Percentiles rank a stretch among this genome's conserved stretches.
These are phyloP conservation scores for Acrocyrtus sp. DNA, from an alignment of 2,888 invertebrate species.

Conservation along the genomic window DNA sequence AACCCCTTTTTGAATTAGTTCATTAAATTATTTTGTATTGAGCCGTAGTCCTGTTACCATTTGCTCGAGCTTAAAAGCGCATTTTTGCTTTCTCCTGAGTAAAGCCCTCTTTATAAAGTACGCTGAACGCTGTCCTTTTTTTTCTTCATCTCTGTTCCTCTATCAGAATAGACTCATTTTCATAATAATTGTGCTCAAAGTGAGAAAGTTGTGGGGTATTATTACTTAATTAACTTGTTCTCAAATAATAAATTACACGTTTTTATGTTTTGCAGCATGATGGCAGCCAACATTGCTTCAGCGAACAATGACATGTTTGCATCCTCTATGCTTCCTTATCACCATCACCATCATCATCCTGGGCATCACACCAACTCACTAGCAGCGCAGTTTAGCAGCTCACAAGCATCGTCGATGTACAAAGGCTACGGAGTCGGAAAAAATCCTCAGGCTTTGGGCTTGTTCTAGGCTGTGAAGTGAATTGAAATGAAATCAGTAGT, in stretches of 20 bases:
- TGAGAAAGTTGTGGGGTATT: too few relatives aligned
- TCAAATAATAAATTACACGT: too few relatives aligned
- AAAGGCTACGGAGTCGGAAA: slow-evolving; percentile 58
- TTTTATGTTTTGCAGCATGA: slow-evolving; percentile 52
- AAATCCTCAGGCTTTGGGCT: slow-evolving; percentile 58
- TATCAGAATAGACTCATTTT: too few relatives aligned
- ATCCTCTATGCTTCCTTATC: slow-evolving; percentile 57
- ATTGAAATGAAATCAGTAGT: too few relatives aligned
- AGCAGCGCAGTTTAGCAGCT: slow-evolving; percentile 51
- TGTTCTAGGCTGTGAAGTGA: too few relatives aligned
- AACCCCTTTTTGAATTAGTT: slow-evolving; percentile 27
- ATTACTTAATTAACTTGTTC: too few relatives aligned
- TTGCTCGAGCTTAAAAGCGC: too few relatives aligned
- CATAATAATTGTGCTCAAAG: too few relatives aligned
- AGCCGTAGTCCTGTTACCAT: neutral
- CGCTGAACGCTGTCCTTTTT: too few relatives aligned
- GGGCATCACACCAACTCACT: slow-evolving; percentile 50
- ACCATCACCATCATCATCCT: slow-evolving; percentile 55
- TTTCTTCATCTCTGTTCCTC: neutral
- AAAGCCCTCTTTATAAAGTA: too few relatives aligned
- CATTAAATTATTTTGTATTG: slow-evolving; percentile 29
- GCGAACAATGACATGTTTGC: slow-evolving; percentile 61
- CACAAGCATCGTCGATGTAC: slow-evolving; percentile 55
- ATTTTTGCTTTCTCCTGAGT: too few relatives aligned
- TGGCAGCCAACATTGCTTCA: slow-evolving; percentile 55